Conservation (phyloP, 1,140 invertebrate genomes). For the Pinna nobilis region DNA sequence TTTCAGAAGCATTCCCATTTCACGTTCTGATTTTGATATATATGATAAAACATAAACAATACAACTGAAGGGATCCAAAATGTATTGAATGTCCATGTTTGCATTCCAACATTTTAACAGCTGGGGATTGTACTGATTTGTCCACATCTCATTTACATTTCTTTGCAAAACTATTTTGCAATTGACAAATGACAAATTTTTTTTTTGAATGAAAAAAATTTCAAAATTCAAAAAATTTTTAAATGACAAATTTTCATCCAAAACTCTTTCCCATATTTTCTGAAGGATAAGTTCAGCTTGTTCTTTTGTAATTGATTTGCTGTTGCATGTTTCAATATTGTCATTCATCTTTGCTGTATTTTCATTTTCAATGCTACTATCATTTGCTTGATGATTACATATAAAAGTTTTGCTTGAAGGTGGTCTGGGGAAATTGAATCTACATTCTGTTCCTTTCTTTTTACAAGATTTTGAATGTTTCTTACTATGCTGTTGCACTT, state of each 20-base stretch:
- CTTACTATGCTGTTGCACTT: conserved; percentile 35
- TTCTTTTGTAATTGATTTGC: neutral
- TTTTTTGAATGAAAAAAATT: neutral
- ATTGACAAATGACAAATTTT: neutral
- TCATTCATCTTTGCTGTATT: neutral
- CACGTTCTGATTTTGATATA: conserved; percentile 37
- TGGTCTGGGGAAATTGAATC: conserved; percentile 24
- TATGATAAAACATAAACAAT: conserved; percentile 41
- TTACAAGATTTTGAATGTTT: conserved; percentile 22
- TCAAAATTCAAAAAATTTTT: neutral
- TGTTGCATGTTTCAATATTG: neutral
- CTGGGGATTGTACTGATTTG: conserved; percentile 25
- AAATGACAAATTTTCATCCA: neutral
- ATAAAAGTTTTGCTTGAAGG: conserved; percentile 30
- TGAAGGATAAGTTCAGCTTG: neutral
- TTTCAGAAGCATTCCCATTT: conserved; percentile 28
- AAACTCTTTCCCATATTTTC: conserved; percentile 1
- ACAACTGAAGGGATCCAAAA: conserved; percentile 37
- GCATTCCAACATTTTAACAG: conserved; percentile 32
- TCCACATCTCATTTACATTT: conserved; percentile 13
- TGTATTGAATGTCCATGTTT: conserved; percentile 39
- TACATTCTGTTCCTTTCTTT: conserved; percentile 7
- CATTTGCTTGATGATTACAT: neutral
- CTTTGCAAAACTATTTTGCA: conserved; percentile 23
- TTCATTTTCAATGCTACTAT: neutral